Evolutionary conservation across 2,113 vertebrate species (phyloP).

Genomic region (Syrmaticus mikado): DNA sequence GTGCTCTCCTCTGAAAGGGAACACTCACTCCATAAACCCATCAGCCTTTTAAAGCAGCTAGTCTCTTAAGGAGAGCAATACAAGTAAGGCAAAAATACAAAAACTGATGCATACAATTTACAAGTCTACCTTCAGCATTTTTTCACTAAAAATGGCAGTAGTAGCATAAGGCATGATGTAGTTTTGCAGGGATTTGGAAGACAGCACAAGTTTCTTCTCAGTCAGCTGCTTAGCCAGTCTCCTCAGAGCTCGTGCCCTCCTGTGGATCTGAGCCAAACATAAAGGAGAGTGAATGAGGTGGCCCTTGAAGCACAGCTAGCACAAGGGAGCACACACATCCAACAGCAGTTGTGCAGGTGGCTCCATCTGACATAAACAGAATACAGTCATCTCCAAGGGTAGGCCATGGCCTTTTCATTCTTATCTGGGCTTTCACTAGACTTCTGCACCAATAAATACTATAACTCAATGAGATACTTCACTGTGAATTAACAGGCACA

Average conservation of each 20-base stretch:
- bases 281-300: background rate
- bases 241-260: conserved; percentile 91
- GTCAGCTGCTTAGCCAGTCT: conserved; percentile 91
- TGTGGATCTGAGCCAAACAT: conserved; percentile 84
- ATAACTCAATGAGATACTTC: background rate
- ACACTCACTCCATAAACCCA: background rate
- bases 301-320: background rate
- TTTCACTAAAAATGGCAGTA: conserved; percentile 88
- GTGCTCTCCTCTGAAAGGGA: background rate
- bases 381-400: background rate
- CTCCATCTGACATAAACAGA: background rate
- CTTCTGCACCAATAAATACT: background rate
- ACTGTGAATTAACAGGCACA: background rate
- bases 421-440: background rate
- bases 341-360: background rate
- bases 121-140: conserved; percentile 90
- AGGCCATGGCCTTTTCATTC: background rate
- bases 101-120: background rate
- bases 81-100: background rate
- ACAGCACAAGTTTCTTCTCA: conserved; percentile 84
- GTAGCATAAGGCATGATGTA: conserved; percentile 97
- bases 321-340: fast-evolving
- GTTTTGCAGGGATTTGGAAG: conserved; percentile 90
- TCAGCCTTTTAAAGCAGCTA: background rate
- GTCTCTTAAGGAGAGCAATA: background rate